Percentiles rank a stretch among this genome's conserved stretches.
Conservation (phyloP, 1,140 invertebrate genomes). For the Rhyzopertha dominica region DNA sequence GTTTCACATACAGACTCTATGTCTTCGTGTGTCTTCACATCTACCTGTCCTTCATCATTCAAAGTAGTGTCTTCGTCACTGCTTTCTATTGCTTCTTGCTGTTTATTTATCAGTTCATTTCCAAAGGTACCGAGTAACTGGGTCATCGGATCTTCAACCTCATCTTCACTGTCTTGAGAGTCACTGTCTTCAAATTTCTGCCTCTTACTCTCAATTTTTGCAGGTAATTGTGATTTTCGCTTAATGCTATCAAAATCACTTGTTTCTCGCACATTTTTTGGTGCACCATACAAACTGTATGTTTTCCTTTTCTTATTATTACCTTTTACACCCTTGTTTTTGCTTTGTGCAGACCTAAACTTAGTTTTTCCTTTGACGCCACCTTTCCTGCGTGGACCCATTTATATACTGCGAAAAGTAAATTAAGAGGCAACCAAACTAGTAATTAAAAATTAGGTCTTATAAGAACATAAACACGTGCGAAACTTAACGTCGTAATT, state of each 20-base stretch:
- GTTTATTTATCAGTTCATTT: conserved; percentile 26
- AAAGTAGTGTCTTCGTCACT: conserved; percentile 28
- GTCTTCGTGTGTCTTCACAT: conserved; percentile 32
- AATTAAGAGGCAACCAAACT: too few species aligned
- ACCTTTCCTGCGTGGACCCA: too few species aligned
- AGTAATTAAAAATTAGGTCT: too few species aligned
- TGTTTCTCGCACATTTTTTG: too few species aligned
- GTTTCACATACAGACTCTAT: conserved; percentile 30
- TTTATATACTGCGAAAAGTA: too few species aligned
- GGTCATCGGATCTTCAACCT: conserved; percentile 48
- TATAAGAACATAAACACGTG: too few species aligned
- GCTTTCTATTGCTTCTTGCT: conserved; percentile 34
- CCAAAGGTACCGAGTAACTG: conserved; percentile 54
- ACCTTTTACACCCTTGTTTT: too few species aligned
- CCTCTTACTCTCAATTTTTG: conserved; percentile 9
- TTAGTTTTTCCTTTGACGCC: too few species aligned
- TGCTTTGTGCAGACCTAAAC: too few species aligned
- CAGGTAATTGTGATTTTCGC: conserved; percentile 5
- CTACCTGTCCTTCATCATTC: conserved; percentile 8
- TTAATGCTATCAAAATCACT: too few species aligned
- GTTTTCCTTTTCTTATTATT: conserved; percentile 10
- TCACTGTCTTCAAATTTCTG: conserved; percentile 15
- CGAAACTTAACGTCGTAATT: too few species aligned
- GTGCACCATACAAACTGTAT: conserved; percentile 17
- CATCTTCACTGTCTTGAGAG: conserved; percentile 25